Base-by-base conservation (phyloP, 2,797 vertebrate species). In the Carduelis carduelis region DNA sequence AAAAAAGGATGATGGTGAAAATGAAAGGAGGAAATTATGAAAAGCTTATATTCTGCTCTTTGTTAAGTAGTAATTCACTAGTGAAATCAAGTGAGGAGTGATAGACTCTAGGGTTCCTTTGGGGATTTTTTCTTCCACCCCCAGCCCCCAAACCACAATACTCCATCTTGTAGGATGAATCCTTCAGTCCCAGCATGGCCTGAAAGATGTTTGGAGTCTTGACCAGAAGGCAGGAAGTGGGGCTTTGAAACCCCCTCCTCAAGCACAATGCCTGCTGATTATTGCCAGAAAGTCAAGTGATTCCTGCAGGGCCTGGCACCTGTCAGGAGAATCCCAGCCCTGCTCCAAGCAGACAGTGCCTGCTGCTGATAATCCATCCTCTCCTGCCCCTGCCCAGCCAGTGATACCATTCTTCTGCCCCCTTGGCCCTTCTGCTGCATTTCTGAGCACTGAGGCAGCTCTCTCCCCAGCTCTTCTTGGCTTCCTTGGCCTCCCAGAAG, bases 261-360 rank as follows among this genome's bases (percentile, higher is more conserved):
- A 37, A 39, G 27, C 27, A 35, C 57, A 20, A 4, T 60, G 55
- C 32, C 65, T 75, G 49, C 53, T 61, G 32, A 5, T 44, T 43
- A 0, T 24, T 72, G 77, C 74, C 83, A 46, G 35, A n/a, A 53
- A 89, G 20, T 2, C 20, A 9, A 34, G 35, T 26, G 23, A 27
- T 28, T 53, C 30, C 43, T 49, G 44, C 81, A 46, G 77, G 14
- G 55, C 82, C 21, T 53, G 41, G 9, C 53, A 0, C 21, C 21
- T 16, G 37, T 15, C 70, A 26, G 71, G 37, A 56, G 39, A 79
- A 55, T 10, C 64, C 53, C 74, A 43, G 22, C 22, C 34, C 43
- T 32, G 26, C 46, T 60, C 34, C 32, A 8, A 1, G 19, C 37
- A 34, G 18, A 0, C 1, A 1, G 12, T 5, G 44, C 46, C 49